A percentile compares a stretch with the other conserved stretches of the same genome.
These are phyloP conservation scores for Chionodraco myersi DNA, from an alignment of 2,113 vertebrate species.

Conservation along the genomic window DNA sequence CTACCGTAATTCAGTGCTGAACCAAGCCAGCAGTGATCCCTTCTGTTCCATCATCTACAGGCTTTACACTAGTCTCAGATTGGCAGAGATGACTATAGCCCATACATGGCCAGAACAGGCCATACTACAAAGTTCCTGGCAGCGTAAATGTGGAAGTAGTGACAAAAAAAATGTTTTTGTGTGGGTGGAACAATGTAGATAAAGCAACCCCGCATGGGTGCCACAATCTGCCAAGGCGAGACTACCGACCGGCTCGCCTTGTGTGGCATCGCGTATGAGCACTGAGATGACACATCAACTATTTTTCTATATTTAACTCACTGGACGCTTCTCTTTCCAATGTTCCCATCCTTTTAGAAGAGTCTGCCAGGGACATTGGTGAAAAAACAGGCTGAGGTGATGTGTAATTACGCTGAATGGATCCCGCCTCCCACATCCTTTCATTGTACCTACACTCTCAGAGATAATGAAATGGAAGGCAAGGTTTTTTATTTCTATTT, in stretches of 20 bases:
- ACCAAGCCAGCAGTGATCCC: not conserved
- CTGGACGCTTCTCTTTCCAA: constrained; percentile 69
- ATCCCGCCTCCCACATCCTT: constrained; percentile 67
- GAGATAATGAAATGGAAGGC: constrained; percentile 72
- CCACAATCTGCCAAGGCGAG: constrained; percentile 63
- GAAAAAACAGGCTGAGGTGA: constrained; percentile 71
- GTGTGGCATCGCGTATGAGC: constrained; percentile 61
- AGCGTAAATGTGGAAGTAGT: constrained; percentile 37
- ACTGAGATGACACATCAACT: constrained; percentile 73
- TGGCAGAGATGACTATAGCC: constrained; percentile 15
- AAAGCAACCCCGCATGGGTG: constrained; percentile 39
- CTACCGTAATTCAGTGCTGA: constrained; percentile 2
- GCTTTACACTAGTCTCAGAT: constrained; percentile 29
- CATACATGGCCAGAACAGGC: constrained; percentile 42
- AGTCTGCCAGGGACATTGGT: constrained; percentile 63
- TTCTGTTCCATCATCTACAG: constrained; percentile 21
- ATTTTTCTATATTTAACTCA: constrained; percentile 76
- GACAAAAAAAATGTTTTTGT: constrained; percentile 38
- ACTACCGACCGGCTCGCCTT: constrained; percentile 50
- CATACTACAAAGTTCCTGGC: constrained; percentile 34
- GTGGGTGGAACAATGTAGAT: constrained; percentile 50
- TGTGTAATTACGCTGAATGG: constrained; percentile 75
- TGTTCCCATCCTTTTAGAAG: constrained; percentile 71
- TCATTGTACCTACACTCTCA: constrained; percentile 59
- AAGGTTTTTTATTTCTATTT: constrained; percentile 33